phyloP scores from a whole-genome alignment of 2,113 vertebrate species.

The Chauna torquata region DNA sequence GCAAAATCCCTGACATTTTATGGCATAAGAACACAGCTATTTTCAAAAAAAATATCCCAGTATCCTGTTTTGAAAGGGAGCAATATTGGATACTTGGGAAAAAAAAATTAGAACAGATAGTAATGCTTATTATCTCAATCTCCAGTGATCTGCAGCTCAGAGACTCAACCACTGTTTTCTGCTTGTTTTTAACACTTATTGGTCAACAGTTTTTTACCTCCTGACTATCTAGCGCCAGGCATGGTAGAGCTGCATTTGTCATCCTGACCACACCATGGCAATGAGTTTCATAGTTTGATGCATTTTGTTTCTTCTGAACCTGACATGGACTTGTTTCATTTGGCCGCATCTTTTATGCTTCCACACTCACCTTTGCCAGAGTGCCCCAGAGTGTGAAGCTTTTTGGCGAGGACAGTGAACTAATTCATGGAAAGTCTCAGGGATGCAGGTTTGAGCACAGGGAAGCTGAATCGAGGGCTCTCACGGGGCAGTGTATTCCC shows the following conservation, averaged over 20 bases:
- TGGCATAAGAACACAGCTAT: background rate
- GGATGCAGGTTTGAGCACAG: background rate
- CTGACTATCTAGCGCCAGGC: background rate
- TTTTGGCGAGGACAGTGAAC: background rate
- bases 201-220: background rate
- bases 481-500: background rate
- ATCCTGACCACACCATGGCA: background rate
- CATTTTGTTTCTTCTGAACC: background rate
- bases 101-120: background rate
- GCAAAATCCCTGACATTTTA: background rate
- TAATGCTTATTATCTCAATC: background rate
- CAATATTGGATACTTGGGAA: background rate
- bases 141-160: background rate
- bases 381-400: background rate
- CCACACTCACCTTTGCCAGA: background rate
- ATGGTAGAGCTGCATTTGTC: background rate
- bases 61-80: background rate
- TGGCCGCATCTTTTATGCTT: background rate
- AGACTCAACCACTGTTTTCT: background rate
- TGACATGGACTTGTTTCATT: background rate
- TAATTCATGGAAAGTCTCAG: background rate
- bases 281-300: background rate
- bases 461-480: background rate
- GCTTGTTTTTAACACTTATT: fast-evolving
- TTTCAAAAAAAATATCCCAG: no score